Conservation (phyloP, 2,888 invertebrate species). For the Rhingia campestris region DNA sequence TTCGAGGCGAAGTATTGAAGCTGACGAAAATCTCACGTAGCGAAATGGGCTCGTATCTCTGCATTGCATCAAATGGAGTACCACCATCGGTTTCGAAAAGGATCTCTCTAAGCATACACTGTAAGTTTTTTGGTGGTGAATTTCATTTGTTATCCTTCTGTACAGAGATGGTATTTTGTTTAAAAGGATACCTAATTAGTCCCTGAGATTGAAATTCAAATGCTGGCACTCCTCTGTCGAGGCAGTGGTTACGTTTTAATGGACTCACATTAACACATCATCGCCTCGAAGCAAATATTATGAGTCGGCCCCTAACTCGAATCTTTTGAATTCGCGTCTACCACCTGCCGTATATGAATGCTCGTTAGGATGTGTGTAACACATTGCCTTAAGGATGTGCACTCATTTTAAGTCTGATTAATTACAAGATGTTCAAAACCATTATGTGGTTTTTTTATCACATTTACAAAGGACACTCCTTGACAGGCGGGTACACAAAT, state of each 20-base stretch:
- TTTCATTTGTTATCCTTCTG: conserved; percentile 40
- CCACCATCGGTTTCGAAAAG: conserved; percentile 95
- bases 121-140: conserved; percentile 86
- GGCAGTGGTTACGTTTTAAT: conserved; percentile 39
- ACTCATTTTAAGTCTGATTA: conserved; percentile 75
- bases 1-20: conserved; percentile 89
- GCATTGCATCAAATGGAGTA: conserved; percentile 94
- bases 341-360: neutral
- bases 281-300: conserved; percentile 57
- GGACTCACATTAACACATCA: conserved; percentile 69
- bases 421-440: conserved; percentile 72
- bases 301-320: conserved; percentile 22
- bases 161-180: neutral
- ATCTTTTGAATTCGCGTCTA: conserved; percentile 35
- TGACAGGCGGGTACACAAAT: conserved; percentile 43
- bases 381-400: conserved; percentile 27
- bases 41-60: conserved; percentile 95
- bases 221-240: conserved; percentile 34
- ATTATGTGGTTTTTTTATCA: conserved; percentile 71
- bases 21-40: conserved; percentile 92
- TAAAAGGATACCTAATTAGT: conserved; percentile 59
- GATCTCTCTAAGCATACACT: conserved; percentile 93
- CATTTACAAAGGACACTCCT: conserved; percentile 66
- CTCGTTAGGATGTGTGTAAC: no score
- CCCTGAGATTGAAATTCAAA: conserved; percentile 70